Percentiles rank a stretch among this genome's conserved stretches.
These are phyloP conservation scores for Iguana delicatissima DNA, from an alignment of 2,797 vertebrate species.

Conservation along the genomic window DNA sequence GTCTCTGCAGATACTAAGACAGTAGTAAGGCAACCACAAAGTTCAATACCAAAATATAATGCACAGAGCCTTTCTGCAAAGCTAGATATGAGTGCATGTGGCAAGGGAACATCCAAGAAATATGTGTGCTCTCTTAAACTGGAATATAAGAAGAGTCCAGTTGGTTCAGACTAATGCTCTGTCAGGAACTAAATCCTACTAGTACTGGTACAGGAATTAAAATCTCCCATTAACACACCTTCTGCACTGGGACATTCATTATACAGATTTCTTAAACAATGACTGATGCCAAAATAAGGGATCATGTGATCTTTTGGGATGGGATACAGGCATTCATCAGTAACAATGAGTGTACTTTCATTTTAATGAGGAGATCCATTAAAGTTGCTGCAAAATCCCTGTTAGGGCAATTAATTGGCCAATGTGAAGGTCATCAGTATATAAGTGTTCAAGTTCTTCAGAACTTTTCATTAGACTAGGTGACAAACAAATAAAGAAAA, in stretches of 20 bases:
- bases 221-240: background rate
- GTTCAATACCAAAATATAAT: background rate
- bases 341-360: too few relatives aligned
- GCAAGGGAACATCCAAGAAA: constrained; percentile 29
- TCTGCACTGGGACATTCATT: background rate
- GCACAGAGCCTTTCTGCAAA: background rate
- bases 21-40: accelerated
- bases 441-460: too few relatives aligned
- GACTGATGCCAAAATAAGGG: background rate
- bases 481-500: background rate
- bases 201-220: background rate
- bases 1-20: background rate
- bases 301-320: background rate
- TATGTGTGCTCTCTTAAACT: constrained; percentile 49
- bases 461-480: background rate
- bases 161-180: constrained; percentile 29
- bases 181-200: background rate
- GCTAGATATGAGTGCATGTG: background rate
- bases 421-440: too few relatives aligned
- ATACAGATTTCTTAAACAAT: background rate
- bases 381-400: too few relatives aligned
- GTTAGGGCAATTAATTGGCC: too few relatives aligned
- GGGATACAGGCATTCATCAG: background rate
- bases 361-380: too few relatives aligned
- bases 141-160: constrained; percentile 59